phyloP scores from a whole-genome alignment of 2,113 vertebrate species.

The Hemicordylus capensis region DNA sequence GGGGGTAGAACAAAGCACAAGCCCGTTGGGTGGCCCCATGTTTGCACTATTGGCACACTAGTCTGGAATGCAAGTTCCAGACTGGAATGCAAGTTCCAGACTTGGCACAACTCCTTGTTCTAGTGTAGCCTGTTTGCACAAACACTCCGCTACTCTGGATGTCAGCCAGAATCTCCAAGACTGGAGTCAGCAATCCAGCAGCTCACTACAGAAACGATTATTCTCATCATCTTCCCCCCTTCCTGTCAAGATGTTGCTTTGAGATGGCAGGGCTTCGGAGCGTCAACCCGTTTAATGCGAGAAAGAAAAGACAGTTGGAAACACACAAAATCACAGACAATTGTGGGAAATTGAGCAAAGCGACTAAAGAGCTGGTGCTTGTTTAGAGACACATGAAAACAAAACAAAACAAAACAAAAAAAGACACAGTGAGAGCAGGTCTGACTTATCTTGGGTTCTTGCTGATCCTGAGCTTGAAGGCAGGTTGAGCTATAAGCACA shows the following conservation, averaged over 20 bases:
- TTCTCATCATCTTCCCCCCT: neutral
- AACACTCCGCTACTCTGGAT: too few relatives aligned
- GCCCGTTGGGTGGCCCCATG: too few relatives aligned
- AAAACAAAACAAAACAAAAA: too few relatives aligned
- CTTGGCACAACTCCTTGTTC: too few relatives aligned
- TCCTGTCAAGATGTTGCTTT: neutral
- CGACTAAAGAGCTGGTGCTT: neutral
- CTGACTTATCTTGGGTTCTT: neutral
- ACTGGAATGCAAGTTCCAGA: too few relatives aligned
- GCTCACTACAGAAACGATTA: neutral
- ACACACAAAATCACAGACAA: constrained; percentile 18
- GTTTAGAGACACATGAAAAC: neutral
- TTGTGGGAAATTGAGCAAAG: constrained; percentile 19
- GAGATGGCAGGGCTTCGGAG: neutral
- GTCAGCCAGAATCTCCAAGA: neutral
- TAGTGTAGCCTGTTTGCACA: too few relatives aligned
- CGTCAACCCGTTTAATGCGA: neutral
- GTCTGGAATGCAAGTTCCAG: too few relatives aligned
- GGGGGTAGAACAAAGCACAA: too few relatives aligned
- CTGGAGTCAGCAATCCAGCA: too few relatives aligned
- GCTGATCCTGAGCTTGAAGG: neutral
- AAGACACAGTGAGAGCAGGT: neutral
- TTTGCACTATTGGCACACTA: too few relatives aligned
- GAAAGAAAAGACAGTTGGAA: constrained; percentile 12
- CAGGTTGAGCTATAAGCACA: neutral